Conservation (phyloP, 1,140 invertebrate species). For the Medauroidea extradentata region DNA sequence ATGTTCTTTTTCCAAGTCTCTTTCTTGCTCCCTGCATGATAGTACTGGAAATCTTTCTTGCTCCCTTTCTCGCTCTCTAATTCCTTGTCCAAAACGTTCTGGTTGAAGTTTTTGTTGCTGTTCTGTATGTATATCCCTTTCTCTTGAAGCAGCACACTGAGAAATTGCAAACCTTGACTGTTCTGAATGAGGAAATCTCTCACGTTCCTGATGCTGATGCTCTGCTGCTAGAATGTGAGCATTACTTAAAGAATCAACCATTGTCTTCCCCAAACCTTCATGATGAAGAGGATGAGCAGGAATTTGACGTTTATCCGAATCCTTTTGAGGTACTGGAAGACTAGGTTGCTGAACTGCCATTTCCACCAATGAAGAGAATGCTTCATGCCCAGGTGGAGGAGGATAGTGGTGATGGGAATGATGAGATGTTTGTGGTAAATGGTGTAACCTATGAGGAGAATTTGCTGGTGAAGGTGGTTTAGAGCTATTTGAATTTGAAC, state of each 20-base stretch:
- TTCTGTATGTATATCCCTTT: constrained; percentile 40
- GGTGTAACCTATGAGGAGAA: constrained; percentile 46
- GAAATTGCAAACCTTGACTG: constrained; percentile 38
- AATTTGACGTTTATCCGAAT: constrained; percentile 20
- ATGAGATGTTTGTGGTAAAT: constrained; percentile 46
- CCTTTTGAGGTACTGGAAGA: constrained; percentile 63
- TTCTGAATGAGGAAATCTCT: constrained; percentile 34
- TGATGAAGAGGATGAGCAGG: constrained; percentile 33
- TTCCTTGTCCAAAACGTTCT: too few species aligned
- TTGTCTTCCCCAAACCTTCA: constrained; percentile 58
- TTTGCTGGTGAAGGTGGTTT: constrained; percentile 14
- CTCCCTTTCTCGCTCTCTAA: not conserved
- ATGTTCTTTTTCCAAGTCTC: not conserved
- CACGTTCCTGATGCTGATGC: constrained; percentile 40
- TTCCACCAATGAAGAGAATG: constrained; percentile 79
- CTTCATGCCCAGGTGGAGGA: constrained; percentile 67
- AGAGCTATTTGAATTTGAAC: not conserved
- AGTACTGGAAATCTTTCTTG: not conserved
- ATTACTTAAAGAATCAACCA: constrained; percentile 42
- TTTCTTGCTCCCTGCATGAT: constrained; percentile 2
- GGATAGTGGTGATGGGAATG: constrained; percentile 37
- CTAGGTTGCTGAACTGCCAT: constrained; percentile 79
- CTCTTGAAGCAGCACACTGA: constrained; percentile 31
- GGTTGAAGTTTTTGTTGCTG: constrained; percentile 16
- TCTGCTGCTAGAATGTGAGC: constrained; percentile 26